A percentile compares a stretch with the other conserved stretches of the same genome.
phyloP scores from a whole-genome alignment of 2,113 vertebrate genomes.

The Acrocephalus kingi region DNA sequence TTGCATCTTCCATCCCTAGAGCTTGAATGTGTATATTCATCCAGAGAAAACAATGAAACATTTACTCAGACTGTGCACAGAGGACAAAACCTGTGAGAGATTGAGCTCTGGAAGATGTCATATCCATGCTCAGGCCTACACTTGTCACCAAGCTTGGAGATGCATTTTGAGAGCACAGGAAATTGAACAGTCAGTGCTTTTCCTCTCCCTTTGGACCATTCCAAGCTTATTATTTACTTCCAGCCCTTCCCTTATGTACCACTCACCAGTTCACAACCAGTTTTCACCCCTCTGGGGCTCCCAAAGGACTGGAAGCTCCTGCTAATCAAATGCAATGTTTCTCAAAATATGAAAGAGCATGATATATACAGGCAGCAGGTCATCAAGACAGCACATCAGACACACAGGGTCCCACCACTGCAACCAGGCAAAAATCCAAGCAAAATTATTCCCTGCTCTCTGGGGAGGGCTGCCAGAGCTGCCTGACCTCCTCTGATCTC shows the following conservation, averaged over 20 bases:
- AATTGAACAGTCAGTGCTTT: not conserved
- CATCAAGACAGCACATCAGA: not conserved
- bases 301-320: not conserved
- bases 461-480: not conserved
- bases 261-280: not conserved
- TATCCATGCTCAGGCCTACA: not conserved
- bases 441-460: not conserved
- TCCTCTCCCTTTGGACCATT: not conserved
- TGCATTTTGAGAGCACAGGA: not conserved
- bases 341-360: not conserved
- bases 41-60: not conserved
- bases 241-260: not conserved
- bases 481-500: not conserved
- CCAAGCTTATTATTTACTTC: not conserved
- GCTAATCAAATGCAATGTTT: not conserved
- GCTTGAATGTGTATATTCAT: not conserved
- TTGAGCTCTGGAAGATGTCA: not conserved
- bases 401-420: not conserved
- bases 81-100: not conserved
- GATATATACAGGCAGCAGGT: slow-evolving; percentile 20
- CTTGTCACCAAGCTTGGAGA: not conserved
- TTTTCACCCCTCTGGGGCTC: not conserved
- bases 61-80: not conserved
- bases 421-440: not conserved
- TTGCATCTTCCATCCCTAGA: not conserved